Evolutionary conservation across 1,140 invertebrate genomes (phyloP).

Genomic region (Lasioglossum baleicum): DNA sequence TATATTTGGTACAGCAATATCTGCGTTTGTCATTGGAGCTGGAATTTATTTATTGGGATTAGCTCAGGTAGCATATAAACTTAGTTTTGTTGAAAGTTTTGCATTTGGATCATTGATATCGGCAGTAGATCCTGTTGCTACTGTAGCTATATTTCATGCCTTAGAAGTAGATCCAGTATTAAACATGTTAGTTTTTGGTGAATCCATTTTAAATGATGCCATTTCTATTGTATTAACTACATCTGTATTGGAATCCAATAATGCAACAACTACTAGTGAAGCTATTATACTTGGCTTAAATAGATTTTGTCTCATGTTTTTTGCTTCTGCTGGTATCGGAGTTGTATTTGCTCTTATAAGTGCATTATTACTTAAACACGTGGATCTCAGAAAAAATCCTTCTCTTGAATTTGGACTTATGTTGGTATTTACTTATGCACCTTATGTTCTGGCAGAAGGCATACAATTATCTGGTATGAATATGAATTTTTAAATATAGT

Average conservation of each 20-base stretch:
- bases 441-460: slow-evolving; percentile 98
- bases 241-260: slow-evolving; percentile 89
- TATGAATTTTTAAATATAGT: too few relatives aligned
- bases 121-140: slow-evolving; percentile 99
- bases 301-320: slow-evolving; percentile 98
- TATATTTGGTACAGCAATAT: slow-evolving; percentile 97
- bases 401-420: slow-evolving; percentile 99
- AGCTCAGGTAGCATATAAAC: slow-evolving; percentile 92
- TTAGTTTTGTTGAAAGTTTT: slow-evolving; percentile 98
- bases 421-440: slow-evolving; percentile 98
- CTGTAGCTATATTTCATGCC: slow-evolving; percentile 98
- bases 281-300: slow-evolving; percentile 94
- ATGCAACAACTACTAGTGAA: slow-evolving; percentile 85
- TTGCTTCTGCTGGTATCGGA: slow-evolving; percentile 98
- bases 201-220: slow-evolving; percentile 98
- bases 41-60: slow-evolving; percentile 96
- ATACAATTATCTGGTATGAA: slow-evolving; percentile 93
- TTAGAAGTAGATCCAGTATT: slow-evolving; percentile 96
- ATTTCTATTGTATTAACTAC: slow-evolving; percentile 98
- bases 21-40: slow-evolving; percentile 95
- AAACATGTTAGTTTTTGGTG: slow-evolving; percentile 99
- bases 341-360: slow-evolving; percentile 96
- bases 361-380: slow-evolving; percentile 96
- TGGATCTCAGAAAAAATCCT: slow-evolving; percentile 98
- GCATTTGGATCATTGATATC: slow-evolving; percentile 99